Evolutionary conservation across 2,888 invertebrate species (phyloP), one percentile per base, ranked within the genome.

Genomic region (Rhogogaster chlorosoma): DNA sequence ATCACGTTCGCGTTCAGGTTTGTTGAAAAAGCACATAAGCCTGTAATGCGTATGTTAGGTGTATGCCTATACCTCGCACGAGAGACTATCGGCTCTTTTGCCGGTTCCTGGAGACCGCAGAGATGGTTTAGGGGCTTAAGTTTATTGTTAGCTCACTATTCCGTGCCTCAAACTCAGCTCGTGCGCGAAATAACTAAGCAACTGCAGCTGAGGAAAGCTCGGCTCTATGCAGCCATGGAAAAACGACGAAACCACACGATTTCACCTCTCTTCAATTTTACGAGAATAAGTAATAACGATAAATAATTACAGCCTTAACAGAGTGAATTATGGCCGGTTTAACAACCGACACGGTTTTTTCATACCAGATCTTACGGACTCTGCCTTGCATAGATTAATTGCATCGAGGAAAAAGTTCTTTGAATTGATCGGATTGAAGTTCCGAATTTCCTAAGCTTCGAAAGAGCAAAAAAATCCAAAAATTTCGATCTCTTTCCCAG

Each of bases 121-220:
- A 42, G 71, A 42, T 42, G 42, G 71, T 73, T 38, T 42, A 22
- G 10, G 42, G 38, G 9, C 4, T 12, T 42, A 10, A 73, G 42
- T 73, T 73, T 73, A 73, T 73, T 42, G 71, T 73, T 73, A 73
- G 71, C 42, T 73, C 38, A 22, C 22, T 5, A 10, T 42, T 42
- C 22, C 22, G 42, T 73, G 71, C 42, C 71, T 73, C n/a, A 29
- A 18, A 18, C 67, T 5, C 29, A 4, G 32, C 38, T 73, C 71
- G 42, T 73, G 71, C n/a, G 42, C 42, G 71, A 73, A 73, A 73
- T 73, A 73, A 73, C 42, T 38, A 10, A 73, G 22, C 71, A 38
- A 73, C n/a, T 38, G 38, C 42, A 42, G 71, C 71, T 42, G 42
- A 73, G 42, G 4, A 67, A 29, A 73, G 12, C 42, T 42, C 38